Conservation (phyloP, 2,797 vertebrate species). For the Steatocranus sp. region DNA sequence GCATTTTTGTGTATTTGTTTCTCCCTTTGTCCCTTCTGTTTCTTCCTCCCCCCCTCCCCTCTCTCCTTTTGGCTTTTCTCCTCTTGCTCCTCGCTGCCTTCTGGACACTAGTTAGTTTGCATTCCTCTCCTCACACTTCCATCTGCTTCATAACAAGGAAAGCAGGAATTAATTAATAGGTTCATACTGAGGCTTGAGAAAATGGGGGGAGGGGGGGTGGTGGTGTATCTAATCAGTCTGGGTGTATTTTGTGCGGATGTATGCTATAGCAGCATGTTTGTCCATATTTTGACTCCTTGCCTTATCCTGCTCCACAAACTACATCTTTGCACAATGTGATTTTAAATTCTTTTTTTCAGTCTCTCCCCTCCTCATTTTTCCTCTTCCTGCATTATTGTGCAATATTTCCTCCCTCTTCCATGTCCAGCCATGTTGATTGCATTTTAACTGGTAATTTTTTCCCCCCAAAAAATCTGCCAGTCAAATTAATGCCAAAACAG, state of each 20-base stretch:
- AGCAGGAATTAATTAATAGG: constrained; percentile 62
- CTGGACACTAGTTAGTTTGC: constrained; percentile 36
- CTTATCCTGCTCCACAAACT: not conserved
- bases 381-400: not conserved
- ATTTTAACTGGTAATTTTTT: constrained; percentile 3
- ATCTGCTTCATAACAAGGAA: constrained; percentile 58
- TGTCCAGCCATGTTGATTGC: constrained; percentile 8
- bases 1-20: not conserved
- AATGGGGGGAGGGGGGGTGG: not conserved
- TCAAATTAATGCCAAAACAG: constrained; percentile 62
- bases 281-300: not conserved
- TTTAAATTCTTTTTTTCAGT: not conserved
- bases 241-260: not conserved
- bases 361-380: not conserved
- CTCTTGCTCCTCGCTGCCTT: constrained; percentile 16
- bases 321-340: not conserved
- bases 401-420: not conserved
- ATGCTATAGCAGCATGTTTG: not conserved
- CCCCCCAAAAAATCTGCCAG: not conserved
- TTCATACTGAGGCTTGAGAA: constrained; percentile 43
- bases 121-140: constrained; percentile 42
- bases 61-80: constrained; percentile 24
- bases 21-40: not conserved
- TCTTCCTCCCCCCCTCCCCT: not conserved
- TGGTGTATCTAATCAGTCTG: constrained; percentile 40